Base-by-base conservation (phyloP, 1,140 invertebrate genomes). In the Lordiphosa mommai region DNA sequence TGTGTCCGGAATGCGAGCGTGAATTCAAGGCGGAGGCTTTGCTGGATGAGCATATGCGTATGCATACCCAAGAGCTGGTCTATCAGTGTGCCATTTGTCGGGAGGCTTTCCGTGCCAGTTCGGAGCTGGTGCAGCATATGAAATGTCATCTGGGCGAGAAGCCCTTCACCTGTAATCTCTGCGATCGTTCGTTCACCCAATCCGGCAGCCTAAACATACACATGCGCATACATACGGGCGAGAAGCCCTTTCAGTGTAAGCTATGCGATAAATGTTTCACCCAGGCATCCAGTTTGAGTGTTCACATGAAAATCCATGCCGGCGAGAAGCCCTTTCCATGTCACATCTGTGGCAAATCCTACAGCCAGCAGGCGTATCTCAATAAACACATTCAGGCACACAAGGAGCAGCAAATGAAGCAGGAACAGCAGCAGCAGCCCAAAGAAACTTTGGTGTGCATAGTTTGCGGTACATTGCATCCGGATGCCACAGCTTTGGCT, bases 171-270 rank as follows among this genome's bases (percentile, higher is more conserved):
- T 93, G 92, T 89, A 91, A 91, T 73, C 89, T 93, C 72, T 93
- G 92, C 89, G 91, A 92, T 88, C 93, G 93, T 89, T 92, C 92
- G 67, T 93, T 93, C 88, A 93, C 92, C 49, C 92, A 93, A 90
- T 92, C 92, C 65, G 92, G 92, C 20, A 90, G 90, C 5, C 63
- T 92, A 89, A 96, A 93, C 33, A 92, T 96, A 27, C 97, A 98
- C 76, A 92, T 96, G 90, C 92, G 93, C 30, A 93, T 94, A 16
- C 95, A 96, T 70, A 89, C 90, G 1, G 91, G 92, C 4, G 89
- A 90, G 27, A 85, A 88, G 34, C 88, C 88, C 0, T 89, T 89
- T 38, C 91, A 92, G 33, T 92, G 92, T 88, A 91, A 92, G 70
- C 85, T 92, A 1, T 93, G 92, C 64, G 90, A 91, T 50, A 93